Evolutionary conservation across 2,113 vertebrate species (phyloP).

Genomic region (Entosphenus tridentatus): DNA sequence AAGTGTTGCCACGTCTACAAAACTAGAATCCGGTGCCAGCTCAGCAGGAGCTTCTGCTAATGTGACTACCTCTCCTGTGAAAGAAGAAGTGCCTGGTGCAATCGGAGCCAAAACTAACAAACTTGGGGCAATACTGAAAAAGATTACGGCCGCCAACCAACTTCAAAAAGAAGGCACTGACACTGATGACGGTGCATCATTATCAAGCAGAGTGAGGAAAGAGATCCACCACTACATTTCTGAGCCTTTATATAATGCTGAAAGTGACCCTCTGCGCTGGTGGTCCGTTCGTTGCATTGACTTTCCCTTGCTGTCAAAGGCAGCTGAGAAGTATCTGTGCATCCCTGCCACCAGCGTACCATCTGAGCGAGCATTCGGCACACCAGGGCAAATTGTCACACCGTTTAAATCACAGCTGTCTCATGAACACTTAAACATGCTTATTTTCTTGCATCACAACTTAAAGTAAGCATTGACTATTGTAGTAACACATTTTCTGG

Average conservation of each 20-base stretch:
- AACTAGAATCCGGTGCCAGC: too few relatives aligned
- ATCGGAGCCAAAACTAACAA: too few relatives aligned
- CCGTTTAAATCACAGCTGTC: slow-evolving; percentile 7
- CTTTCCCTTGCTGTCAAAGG: slow-evolving; percentile 10
- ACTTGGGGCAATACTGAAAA: too few relatives aligned
- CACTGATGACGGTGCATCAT: too few relatives aligned
- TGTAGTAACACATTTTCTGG: too few relatives aligned
- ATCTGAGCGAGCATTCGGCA: slow-evolving; percentile 11
- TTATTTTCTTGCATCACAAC: slow-evolving; percentile 11
- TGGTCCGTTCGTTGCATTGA: slow-evolving; percentile 11
- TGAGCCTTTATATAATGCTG: slow-evolving; percentile 8
- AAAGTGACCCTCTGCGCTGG: slow-evolving; percentile 11
- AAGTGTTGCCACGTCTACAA: too few relatives aligned
- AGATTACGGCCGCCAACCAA: too few relatives aligned
- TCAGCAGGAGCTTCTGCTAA: too few relatives aligned
- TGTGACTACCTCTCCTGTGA: too few relatives aligned
- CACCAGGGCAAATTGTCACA: slow-evolving; percentile 10
- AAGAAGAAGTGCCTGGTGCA: too few relatives aligned
- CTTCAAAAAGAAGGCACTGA: too few relatives aligned
- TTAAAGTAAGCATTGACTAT: slow-evolving; percentile 1
- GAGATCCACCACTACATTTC: slow-evolving; percentile 4
- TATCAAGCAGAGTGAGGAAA: neutral
- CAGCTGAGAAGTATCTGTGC: slow-evolving; percentile 11
- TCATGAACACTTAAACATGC: slow-evolving; percentile 11
- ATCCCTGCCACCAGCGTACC: slow-evolving; percentile 11